Evolutionary conservation across 2,113 vertebrate genomes (phyloP).

Genomic region (Thryonomys swinderianus): DNA sequence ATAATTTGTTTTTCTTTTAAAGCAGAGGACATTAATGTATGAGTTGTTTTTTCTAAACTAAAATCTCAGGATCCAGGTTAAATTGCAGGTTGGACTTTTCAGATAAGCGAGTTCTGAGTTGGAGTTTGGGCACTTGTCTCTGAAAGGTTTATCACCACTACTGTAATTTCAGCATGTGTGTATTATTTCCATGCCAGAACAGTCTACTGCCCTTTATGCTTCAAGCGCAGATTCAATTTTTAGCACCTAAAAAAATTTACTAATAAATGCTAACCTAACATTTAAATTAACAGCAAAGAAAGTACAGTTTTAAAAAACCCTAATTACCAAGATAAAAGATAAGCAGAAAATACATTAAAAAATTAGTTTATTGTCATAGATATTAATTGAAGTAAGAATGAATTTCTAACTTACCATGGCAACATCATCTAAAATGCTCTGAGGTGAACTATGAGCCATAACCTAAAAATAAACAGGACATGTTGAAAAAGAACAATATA

Average conservation of each 20-base stretch:
- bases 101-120: neutral
- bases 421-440: slow-evolving; percentile 98
- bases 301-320: neutral
- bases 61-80: neutral
- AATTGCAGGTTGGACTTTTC: neutral
- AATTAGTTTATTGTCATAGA: neutral
- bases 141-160: neutral
- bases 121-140: neutral
- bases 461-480: slow-evolving; percentile 89
- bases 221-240: neutral
- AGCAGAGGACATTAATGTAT: neutral
- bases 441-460: slow-evolving; percentile 98
- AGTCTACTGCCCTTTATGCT: neutral
- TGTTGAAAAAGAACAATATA: neutral
- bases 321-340: neutral
- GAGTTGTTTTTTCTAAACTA: neutral
- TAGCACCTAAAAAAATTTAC: slow-evolving; percentile 1
- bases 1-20: neutral
- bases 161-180: neutral
- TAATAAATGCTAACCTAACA: neutral
- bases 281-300: neutral
- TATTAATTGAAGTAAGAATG: neutral
- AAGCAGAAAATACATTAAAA: slow-evolving; percentile 17
- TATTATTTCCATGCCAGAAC: neutral
- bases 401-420: slow-evolving; percentile 94